phyloP scores from a whole-genome alignment of 35 echinoderm and acorn worm genomes.

The Ptychodera flava region DNA sequence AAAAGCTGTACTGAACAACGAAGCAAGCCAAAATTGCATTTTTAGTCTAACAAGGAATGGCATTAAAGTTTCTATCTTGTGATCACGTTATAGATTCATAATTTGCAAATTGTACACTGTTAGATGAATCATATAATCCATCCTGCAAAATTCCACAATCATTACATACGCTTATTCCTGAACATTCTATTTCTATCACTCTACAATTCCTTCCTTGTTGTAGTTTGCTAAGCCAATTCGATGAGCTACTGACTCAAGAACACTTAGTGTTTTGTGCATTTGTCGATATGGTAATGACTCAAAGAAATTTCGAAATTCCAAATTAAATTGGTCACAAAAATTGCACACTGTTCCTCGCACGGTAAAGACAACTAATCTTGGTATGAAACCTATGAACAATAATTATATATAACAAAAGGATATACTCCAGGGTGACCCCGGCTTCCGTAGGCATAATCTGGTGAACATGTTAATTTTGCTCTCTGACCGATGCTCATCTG shows the following conservation, averaged over 20 bases:
- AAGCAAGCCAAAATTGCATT: background rate
- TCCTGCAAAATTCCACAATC: too few relatives aligned
- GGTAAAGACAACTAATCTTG: too few relatives aligned
- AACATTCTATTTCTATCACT: too few relatives aligned
- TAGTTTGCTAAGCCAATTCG: too few relatives aligned
- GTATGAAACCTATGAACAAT: too few relatives aligned
- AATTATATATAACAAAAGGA: constrained; percentile 51
- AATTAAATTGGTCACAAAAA: background rate
- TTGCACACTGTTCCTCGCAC: background rate
- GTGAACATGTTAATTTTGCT: constrained; percentile 70
- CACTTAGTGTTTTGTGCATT: background rate
- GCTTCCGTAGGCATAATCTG: constrained; percentile 84
- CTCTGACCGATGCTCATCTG: constrained; percentile 76
- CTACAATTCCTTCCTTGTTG: too few relatives aligned
- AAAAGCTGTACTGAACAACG: background rate
- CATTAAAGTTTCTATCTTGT: background rate
- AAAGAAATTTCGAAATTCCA: background rate
- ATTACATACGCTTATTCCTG: too few relatives aligned
- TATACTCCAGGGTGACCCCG: constrained; percentile 82
- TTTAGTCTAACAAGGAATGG: background rate
- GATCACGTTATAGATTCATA: too few relatives aligned
- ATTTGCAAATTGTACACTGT: too few relatives aligned
- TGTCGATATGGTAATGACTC: background rate
- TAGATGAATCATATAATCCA: too few relatives aligned
- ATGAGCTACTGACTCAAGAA: background rate